Evolutionary conservation across 1,140 invertebrate species (phyloP), one percentile per base, ranked within the genome.

Genomic region (Pseudomyrmex pallidus): DNA sequence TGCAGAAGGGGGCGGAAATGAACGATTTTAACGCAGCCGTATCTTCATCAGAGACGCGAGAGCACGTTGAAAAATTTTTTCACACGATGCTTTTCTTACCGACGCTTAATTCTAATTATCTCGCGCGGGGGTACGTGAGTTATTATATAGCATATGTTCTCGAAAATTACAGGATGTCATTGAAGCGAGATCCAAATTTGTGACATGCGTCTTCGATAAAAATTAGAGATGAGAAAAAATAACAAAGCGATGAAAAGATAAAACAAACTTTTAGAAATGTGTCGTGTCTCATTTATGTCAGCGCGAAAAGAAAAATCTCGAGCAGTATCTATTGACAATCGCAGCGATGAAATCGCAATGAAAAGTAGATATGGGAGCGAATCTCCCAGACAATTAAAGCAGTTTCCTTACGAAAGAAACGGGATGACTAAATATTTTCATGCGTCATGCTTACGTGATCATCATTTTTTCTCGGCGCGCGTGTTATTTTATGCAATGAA

Each of bases 111-210:
- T 61, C 22, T 80, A 72, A 80, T 80, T 80, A 72, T 80, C 54
- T 80, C 54, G 25, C 68, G 56, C 52, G 35, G 35, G 5, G 64
- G 12, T 77, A 77, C 13, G 74, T 15, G 56, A 54, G 66, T 70
- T 12, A 80, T 72, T 80, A 80, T 48, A 52, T 52, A 0, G 25
- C 25, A 35, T 70, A 78, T 59, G 66, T 44, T 66, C 35, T 80
- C 44, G 66, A 59, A 80, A 80, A 80, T 80, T 80, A 20, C 76
- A 80, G 76, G 76, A 80, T 80, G 76, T 78, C 54, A 44, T 80
- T 20, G 44, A 80, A 25, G 22, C 12, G n/a, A 5, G 5, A 35
- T 35, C 35, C 35, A 35, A 35, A 80, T 72, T 13, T 20, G 56
- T 61, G 48, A n/a, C 52, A 15, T 56, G 59, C 59, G 59, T 61